A percentile compares a stretch with the other conserved stretches of the same genome.
phyloP scores from a whole-genome alignment of 2,888 invertebrate species.

The Eupeodes luniger region DNA sequence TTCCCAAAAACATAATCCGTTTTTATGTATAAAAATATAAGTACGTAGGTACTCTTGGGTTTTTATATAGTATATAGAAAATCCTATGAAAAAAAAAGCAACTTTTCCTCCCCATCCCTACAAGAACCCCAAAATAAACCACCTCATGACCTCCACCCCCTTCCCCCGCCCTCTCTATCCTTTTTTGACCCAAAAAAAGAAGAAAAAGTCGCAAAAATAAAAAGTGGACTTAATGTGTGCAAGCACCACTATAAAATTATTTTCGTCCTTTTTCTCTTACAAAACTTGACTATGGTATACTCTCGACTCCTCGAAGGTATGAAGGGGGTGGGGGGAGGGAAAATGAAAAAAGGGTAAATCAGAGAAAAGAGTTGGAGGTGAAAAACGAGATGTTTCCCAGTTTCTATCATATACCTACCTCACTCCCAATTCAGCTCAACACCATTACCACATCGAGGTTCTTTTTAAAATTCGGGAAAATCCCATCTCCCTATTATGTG shows the following conservation, averaged over 20 bases:
- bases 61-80: background rate
- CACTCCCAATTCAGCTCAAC: slow-evolving; percentile 28
- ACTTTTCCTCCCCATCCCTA: background rate
- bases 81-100: background rate
- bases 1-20: slow-evolving; percentile 13
- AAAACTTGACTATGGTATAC: background rate
- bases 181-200: slow-evolving; percentile 60
- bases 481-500: slow-evolving; percentile 40
- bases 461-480: slow-evolving; percentile 45
- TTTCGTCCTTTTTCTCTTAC: slow-evolving; percentile 25
- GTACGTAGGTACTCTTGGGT: background rate
- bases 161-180: background rate
- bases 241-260: slow-evolving; percentile 63
- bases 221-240: slow-evolving; percentile 54
- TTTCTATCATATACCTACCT: background rate
- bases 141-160: background rate
- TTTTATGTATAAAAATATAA: background rate
- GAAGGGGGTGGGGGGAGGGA: background rate
- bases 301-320: background rate
- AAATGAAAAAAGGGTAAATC: slow-evolving; percentile 21
- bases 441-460: slow-evolving; percentile 26
- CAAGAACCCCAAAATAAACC: background rate
- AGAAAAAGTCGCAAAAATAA: slow-evolving; percentile 1
- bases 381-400: background rate
- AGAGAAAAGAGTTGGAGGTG: background rate